These are phyloP conservation scores for Brenthis ino DNA, from an alignment of 2,888 invertebrate genomes.

Conservation along the genomic window DNA sequence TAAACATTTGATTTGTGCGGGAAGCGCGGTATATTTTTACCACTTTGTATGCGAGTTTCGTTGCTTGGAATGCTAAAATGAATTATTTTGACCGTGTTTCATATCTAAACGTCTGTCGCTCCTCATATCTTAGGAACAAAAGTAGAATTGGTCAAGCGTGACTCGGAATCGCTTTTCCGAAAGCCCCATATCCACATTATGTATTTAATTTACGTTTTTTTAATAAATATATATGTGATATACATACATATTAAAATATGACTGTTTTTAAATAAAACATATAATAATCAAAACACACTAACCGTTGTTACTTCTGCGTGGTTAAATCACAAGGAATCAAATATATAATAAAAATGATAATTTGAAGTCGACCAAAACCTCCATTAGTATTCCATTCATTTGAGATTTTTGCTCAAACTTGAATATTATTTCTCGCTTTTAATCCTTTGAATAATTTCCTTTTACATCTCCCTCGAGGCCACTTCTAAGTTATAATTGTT, in stretches of 20 bases:
- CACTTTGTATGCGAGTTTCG: constrained; percentile 51
- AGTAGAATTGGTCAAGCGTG: too few relatives aligned
- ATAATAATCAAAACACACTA: neutral
- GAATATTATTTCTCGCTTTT: constrained; percentile 29
- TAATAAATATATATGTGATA: too few relatives aligned
- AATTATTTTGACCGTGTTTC: constrained; percentile 21
- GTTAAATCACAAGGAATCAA: constrained; percentile 6
- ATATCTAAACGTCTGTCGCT: neutral
- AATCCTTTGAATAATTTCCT: constrained; percentile 38
- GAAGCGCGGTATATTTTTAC: constrained; percentile 46
- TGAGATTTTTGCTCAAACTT: constrained; percentile 28
- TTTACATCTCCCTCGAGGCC: constrained; percentile 29
- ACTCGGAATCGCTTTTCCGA: too few relatives aligned
- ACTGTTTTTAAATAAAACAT: too few relatives aligned
- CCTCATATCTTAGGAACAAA: too few relatives aligned
- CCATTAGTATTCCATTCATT: constrained; percentile 34
- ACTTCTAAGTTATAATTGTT: constrained; percentile 26
- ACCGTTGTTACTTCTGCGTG: neutral
- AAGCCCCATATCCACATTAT: too few relatives aligned
- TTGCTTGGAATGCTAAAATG: constrained; percentile 39
- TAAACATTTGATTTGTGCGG: constrained; percentile 57
- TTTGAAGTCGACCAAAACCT: constrained; percentile 11
- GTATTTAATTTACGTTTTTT: too few relatives aligned
- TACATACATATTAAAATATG: too few relatives aligned
- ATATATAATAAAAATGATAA: constrained; percentile 26